Conservation (phyloP, 2,797 vertebrate species). For the Sebastes kiyomatsui region DNA sequence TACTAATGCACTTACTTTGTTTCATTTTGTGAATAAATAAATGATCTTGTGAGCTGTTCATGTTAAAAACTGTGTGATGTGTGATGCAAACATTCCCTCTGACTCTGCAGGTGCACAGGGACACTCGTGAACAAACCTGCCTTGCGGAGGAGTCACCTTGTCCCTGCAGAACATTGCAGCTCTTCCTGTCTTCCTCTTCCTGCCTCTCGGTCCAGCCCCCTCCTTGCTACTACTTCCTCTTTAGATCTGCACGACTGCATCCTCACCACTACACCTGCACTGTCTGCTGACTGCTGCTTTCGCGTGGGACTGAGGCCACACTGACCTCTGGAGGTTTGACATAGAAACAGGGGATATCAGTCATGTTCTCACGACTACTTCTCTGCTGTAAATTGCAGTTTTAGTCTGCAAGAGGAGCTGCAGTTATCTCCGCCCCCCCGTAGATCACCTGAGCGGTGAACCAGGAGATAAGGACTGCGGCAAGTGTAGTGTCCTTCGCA, state of each 20-base stretch:
- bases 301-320: conserved; percentile 13
- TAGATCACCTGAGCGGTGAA: conserved; percentile 67
- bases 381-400: conserved; percentile 10
- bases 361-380: neutral
- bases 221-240: conserved; percentile 26
- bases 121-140: neutral
- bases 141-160: conserved; percentile 72
- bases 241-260: neutral
- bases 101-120: conserved; percentile 10
- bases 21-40: neutral
- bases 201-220: conserved; percentile 30
- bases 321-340: conserved; percentile 55
- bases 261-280: conserved; percentile 28
- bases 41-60: neutral
- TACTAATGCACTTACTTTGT: neutral
- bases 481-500: conserved; percentile 59
- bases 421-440: conserved; percentile 2
- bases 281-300: neutral
- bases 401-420: conserved; percentile 20
- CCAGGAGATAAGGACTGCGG: conserved; percentile 65
- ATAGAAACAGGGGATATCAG: neutral
- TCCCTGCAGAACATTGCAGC: conserved; percentile 38
- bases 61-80: neutral
- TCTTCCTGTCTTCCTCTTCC: conserved; percentile 48
- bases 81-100: neutral